Percentiles rank a stretch among this genome's conserved stretches.
Evolutionary conservation across 2,797 vertebrate species (phyloP).

Genomic region (Gastrophryne carolinensis): DNA sequence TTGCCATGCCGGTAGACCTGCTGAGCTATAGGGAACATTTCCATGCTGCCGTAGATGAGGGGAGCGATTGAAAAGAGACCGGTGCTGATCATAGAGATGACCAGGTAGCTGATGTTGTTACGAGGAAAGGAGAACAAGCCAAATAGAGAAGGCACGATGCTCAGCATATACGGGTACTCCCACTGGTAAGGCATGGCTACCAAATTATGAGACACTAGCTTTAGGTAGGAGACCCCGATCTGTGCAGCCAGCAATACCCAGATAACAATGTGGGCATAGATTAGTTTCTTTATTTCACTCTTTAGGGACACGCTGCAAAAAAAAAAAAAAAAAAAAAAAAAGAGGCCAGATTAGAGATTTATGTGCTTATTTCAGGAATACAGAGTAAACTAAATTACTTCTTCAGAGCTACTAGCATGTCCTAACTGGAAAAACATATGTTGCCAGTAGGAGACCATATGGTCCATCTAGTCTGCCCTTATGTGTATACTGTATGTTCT

Average conservation of each 20-base stretch:
- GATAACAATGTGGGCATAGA: slow-evolving; percentile 82
- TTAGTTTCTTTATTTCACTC: slow-evolving; percentile 92
- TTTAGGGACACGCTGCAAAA: slow-evolving; percentile 70
- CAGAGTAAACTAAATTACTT: too few relatives aligned
- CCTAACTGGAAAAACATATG: too few relatives aligned
- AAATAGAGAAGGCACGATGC: slow-evolving; percentile 81
- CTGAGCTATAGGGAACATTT: slow-evolving; percentile 95
- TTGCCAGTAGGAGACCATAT: too few relatives aligned
- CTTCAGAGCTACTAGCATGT: too few relatives aligned
- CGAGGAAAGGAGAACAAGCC: slow-evolving; percentile 87
- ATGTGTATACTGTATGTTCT: too few relatives aligned
- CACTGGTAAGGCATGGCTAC: slow-evolving; percentile 93
- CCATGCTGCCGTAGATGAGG: slow-evolving; percentile 91
- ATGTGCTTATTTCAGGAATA: too few relatives aligned
- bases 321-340: not conserved
- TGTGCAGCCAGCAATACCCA: slow-evolving; percentile 86
- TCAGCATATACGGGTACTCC: slow-evolving; percentile 93
- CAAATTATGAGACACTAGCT: slow-evolving; percentile 82
- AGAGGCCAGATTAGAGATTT: too few relatives aligned
- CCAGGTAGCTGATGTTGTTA: slow-evolving; percentile 97
- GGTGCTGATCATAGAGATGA: slow-evolving; percentile 91
- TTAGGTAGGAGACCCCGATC: slow-evolving; percentile 84
- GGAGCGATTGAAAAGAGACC: slow-evolving; percentile 91
- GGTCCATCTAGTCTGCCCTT: too few relatives aligned
- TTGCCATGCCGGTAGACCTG: slow-evolving; percentile 93